These are phyloP conservation scores for Trichacis sp. DNA, from an alignment of 2,888 invertebrate species.

Conservation along the genomic window DNA sequence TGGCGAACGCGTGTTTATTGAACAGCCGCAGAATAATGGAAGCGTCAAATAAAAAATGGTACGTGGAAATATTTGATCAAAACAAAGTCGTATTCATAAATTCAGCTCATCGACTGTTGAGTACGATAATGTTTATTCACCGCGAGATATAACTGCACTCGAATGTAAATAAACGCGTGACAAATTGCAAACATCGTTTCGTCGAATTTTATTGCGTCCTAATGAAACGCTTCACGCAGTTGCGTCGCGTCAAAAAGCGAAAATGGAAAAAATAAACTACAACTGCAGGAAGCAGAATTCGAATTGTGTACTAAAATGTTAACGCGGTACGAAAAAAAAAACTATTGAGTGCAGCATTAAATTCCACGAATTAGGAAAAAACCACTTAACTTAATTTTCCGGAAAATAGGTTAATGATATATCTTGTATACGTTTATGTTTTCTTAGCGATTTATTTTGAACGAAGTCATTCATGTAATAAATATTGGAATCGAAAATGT, in stretches of 20 bases:
- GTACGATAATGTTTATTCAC: neutral
- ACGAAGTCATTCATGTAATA: neutral
- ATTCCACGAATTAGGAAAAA: neutral
- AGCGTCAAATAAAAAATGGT: neutral
- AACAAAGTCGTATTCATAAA: neutral
- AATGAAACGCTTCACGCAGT: neutral
- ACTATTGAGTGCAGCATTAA: neutral
- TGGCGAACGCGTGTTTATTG: neutral
- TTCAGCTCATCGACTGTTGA: neutral
- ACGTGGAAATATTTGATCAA: slow-evolving; percentile 1
- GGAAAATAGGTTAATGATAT: too few relatives aligned
- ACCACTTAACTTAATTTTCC: neutral
- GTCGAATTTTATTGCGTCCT: neutral
- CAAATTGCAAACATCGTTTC: neutral
- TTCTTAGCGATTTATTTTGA: too few relatives aligned
- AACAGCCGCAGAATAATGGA: neutral
- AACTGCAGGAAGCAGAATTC: neutral
- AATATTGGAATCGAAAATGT: too few relatives aligned
- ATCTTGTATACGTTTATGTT: neutral
- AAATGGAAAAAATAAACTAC: neutral
- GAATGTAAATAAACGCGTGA: neutral
- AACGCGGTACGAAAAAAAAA: too few relatives aligned
- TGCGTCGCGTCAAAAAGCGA: neutral
- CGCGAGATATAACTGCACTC: neutral
- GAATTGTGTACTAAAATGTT: neutral